Evolutionary conservation across 2,113 vertebrate species (phyloP), one percentile per base, ranked within the genome.

Genomic region (Thamnaconus septentrionalis): DNA sequence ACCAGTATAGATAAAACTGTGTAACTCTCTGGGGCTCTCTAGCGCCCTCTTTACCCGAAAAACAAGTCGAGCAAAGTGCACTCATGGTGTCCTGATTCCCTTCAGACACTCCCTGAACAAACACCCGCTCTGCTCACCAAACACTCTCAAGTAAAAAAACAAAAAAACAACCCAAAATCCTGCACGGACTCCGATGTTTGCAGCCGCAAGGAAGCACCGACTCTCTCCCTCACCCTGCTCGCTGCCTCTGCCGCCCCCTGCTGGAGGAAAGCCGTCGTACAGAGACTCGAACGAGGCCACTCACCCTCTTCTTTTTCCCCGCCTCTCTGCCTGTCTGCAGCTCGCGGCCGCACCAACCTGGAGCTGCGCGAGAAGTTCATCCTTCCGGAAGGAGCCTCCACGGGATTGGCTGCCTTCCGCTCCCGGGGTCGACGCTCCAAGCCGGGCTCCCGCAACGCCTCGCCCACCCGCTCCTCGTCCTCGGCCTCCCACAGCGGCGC

Each of bases 321-420:
- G 41, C 8, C 54, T 49, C 39, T 41, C 5, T 71, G 43, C 55
- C 40, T 68, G 52, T 61, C 56, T 73, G 9, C 90, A 98, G 97
- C 97, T 48, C 95, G 97, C 31, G 97, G 97, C 47, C 92, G 97
- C 64, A 99, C 97, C 76, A 99, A 99, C 92, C 92, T 99, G 45
- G 97, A 99, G 80, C 93, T 99, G 53, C 89, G 97, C 51, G 97
- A 99, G 90, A 98, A 98, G 79, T 99, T 99, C 90, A 99, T 99
- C 87, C 87, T 99, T 6, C 96, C 96, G 0, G 97, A 98, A 54
- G 97, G 96, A 11, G 93, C 93, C 2, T 94, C 96, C 1, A 94
- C 96, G 86, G 94, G 95, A 4, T 94, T 98, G 92, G 95, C 96
- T 0, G 94, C 96, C 0, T 99, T 98, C 93, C 92, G 97, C 0